These are phyloP conservation scores for Escarpia spicata DNA, from an alignment of 2,888 invertebrate genomes.

Conservation along the genomic window DNA sequence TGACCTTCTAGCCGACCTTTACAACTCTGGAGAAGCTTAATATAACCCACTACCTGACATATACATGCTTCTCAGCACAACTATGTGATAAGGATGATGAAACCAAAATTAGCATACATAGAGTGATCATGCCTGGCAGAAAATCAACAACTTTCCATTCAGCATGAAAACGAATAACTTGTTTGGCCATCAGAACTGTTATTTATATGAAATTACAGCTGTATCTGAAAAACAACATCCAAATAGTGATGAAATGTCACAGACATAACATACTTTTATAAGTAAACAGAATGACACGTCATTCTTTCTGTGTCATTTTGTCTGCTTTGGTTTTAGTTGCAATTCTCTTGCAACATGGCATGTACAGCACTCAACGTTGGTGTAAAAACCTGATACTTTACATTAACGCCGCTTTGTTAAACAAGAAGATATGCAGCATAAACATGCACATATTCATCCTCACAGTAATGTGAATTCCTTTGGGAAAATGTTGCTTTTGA, in stretches of 20 bases:
- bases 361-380: background rate
- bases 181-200: background rate
- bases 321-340: background rate
- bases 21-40: background rate
- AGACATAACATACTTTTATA: background rate
- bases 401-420: background rate
- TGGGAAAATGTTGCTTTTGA: background rate
- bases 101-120: too few relatives aligned
- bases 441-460: constrained; percentile 4
- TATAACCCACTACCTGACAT: background rate
- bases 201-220: background rate
- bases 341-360: background rate
- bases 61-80: background rate
- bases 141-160: background rate
- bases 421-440: constrained; percentile 3
- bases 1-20: too few relatives aligned
- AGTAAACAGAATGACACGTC: background rate
- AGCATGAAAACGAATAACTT: background rate
- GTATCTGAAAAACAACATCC: background rate
- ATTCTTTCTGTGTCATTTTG: background rate
- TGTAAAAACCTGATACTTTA: background rate
- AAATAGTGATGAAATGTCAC: background rate
- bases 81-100: too few relatives aligned
- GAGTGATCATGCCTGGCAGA: background rate
- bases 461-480: background rate